Base-by-base conservation (phyloP, 2,888 invertebrate genomes). In the Deroplatys truncata region DNA sequence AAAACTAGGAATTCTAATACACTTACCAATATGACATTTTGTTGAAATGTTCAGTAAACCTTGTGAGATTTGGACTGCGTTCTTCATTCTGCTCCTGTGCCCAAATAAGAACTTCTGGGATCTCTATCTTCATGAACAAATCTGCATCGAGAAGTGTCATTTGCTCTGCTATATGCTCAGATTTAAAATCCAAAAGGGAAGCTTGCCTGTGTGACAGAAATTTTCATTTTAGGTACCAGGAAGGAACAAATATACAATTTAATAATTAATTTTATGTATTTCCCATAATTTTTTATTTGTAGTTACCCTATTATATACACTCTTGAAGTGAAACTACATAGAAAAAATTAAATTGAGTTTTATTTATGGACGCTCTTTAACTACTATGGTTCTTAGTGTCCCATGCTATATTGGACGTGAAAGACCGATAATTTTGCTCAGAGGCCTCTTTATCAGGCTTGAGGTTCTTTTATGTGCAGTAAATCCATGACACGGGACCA, bases 31-130 rank as follows among this genome's bases (percentile, higher is more conserved):
- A 99, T 90, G 99, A 99, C 98, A 99, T 98, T 94, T 99, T 99
- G 93, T 99, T 99, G 94, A 99, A 99, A 94, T 99, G 99, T 93
- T 99, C 99, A 0, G 99, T 99, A 93, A 99, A 99, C 91, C 97
- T 95, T 72, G 98, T 99, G 90, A 99, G 95, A 94, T 99, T 99
- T 4, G 99, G 99, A 93, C 99, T 98, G 92, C 97, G 96, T 93
- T 99, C 99, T 93, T 99, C 99, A 91, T 98, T 98, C 94, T 99
- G 99, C 93, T 99, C 98, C 92, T 98, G 97, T 82, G 99, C 98
- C 99, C 99, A 99, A 92, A 98, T 96, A 91, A 99, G 94, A 91
- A 99, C 98, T 94, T 99, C 99, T 0, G 99, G 98, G 91, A 99
- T 98, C 94, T 99, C 99, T 92, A 99, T 98, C 93, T 98, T 97